Evolutionary conservation across 2,888 invertebrate species (phyloP), one percentile per base, ranked within the genome.

Genomic region (Synanthedon vespiformis): DNA sequence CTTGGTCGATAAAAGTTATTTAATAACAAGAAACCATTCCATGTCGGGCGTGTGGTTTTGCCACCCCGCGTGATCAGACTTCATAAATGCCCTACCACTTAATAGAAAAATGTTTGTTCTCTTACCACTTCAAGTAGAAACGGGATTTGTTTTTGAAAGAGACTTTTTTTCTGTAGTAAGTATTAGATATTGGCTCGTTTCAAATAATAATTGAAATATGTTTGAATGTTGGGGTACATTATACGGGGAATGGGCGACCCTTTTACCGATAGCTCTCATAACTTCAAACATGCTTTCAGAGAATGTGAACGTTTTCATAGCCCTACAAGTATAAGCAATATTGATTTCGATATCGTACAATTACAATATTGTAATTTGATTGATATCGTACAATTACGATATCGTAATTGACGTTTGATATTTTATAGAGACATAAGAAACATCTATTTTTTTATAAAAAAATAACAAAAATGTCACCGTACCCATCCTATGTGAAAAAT

Each of bases 1-100:
- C 66, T 34, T 67, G 76, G 71, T 79, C 76, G 75, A 80, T 80
- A 78, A 81, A 84, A 84, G 75, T 83, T 84, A 83, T 84, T 84
- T 80, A 83, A 84, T 82, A 83, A 79, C 72, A 76, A 77, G 75
- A 70, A 77, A 75, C 74, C 73, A 69, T 72, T 68, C 62, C 70
- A 69, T 61, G 66, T 63, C 51, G 57, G 48, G 16, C 18, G 12
- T 18, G 62, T 67, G 61, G 58, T 62, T 61, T 57, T 57, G 57
- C 57, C 55, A 60, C 60, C 34, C 34, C 61, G 61, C 70, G 70
- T 73, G 74, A 70, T 64, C 64, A 58, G 68, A 64, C 63, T 71
- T 55, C n/a, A 44, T 44, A 44, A 44, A 44, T 44, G 44, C 44
- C n/a, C 12, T n/a, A 13, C 13, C 22, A 22, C 22, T n/a, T 44